Evolutionary conservation across 1,140 invertebrate species (phyloP).

Genomic region (Aleiodes sp.): DNA sequence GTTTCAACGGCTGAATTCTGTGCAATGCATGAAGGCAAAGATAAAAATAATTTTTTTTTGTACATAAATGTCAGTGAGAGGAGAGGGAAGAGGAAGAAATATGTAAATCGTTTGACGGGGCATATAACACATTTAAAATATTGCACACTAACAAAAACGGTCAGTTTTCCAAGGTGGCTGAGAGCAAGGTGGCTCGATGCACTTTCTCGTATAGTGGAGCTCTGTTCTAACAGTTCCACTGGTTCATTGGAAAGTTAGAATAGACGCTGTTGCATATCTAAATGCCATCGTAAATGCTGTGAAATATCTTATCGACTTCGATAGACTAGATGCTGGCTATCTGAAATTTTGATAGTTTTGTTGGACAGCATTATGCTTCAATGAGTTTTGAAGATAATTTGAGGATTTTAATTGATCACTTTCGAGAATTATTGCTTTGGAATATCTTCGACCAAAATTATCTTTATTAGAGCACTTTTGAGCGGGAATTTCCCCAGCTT

Average conservation of each 20-base stretch:
- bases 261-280: not conserved
- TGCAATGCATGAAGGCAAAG: not conserved
- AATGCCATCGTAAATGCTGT: conserved; percentile 2
- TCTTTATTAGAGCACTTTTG: too few relatives aligned
- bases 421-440: too few relatives aligned
- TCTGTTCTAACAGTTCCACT: conserved; percentile 7
- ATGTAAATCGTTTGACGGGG: not conserved
- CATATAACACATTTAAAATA: not conserved
- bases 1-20: not conserved
- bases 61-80: not conserved
- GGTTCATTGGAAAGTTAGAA: conserved; percentile 10
- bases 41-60: conserved; percentile 11
- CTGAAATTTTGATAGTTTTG: too few relatives aligned
- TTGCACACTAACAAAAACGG: not conserved
- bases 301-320: not conserved
- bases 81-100: not conserved
- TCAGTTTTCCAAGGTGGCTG: not conserved
- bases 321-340: too few relatives aligned
- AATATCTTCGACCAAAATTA: too few relatives aligned
- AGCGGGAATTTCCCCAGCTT: too few relatives aligned
- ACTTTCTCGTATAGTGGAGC: conserved; percentile 6
- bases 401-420: too few relatives aligned
- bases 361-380: too few relatives aligned
- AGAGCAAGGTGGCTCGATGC: conserved; percentile 8
- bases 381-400: too few relatives aligned